A percentile compares a stretch with the other conserved stretches of the same genome.
Conservation (phyloP, 2,113 vertebrate genomes). For the Forbesichthys agassizii region DNA sequence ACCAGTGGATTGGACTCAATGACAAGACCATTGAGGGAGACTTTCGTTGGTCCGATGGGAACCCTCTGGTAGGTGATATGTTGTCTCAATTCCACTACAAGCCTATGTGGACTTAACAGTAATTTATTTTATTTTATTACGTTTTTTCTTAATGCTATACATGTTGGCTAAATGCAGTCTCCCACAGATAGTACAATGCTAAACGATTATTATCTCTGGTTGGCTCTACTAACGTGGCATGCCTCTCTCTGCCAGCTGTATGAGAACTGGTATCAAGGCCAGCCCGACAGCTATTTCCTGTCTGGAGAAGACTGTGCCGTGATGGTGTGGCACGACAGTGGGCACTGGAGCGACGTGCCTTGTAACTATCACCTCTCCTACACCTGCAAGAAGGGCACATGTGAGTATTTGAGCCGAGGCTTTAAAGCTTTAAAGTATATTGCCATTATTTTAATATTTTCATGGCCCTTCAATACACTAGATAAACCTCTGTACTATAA, state of each 20-base stretch:
- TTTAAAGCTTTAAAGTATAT: neutral
- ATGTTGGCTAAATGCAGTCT: no score
- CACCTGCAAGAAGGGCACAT: constrained; percentile 93
- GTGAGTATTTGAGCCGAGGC: constrained; percentile 73
- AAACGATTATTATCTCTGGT: neutral
- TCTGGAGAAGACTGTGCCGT: constrained; percentile 94
- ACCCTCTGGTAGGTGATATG: constrained; percentile 82
- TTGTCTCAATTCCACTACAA: no score
- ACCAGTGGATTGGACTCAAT: constrained; percentile 94
- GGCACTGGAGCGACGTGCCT: constrained; percentile 93
- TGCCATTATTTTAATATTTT: neutral
- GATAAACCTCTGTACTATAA: no score
- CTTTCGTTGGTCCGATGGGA: constrained; percentile 94
- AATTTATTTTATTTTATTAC: no score
- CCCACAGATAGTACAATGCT: no score
- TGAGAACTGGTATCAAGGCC: constrained; percentile 90
- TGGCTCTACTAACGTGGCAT: neutral
- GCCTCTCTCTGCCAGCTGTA: constrained; percentile 79
- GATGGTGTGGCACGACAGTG: constrained; percentile 90
- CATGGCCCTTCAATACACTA: no score
- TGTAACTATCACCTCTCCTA: constrained; percentile 97
- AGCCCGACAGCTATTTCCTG: constrained; percentile 97
- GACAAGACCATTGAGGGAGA: constrained; percentile 93
- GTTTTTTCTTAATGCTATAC: no score
- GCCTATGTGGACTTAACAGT: no score